These are phyloP conservation scores for Pilophorus perplexus DNA, from an alignment of 2,888 invertebrate genomes.

Conservation along the genomic window DNA sequence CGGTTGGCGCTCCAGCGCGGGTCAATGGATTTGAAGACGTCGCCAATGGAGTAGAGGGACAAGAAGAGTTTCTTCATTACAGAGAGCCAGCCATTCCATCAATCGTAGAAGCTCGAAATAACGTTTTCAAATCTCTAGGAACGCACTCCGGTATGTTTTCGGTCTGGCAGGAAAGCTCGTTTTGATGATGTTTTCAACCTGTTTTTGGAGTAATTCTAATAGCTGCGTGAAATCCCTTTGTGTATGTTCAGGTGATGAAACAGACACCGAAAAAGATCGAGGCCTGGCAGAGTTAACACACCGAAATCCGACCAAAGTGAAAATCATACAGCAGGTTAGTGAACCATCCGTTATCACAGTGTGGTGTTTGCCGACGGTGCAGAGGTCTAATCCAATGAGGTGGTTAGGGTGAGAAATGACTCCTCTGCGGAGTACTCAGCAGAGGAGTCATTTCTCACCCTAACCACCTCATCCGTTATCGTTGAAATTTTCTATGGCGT, in stretches of 20 bases:
- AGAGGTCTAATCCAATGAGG: too few relatives aligned
- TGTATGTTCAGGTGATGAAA: conserved; percentile 27
- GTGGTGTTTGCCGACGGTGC: too few relatives aligned
- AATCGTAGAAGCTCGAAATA: conserved; percentile 32
- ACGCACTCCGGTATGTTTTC: conserved; percentile 18
- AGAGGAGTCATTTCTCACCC: too few relatives aligned
- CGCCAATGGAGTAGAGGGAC: not conserved
- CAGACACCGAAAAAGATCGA: conserved; percentile 18
- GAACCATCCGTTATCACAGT: too few relatives aligned
- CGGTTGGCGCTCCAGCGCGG: too few relatives aligned
- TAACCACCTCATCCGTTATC: too few relatives aligned
- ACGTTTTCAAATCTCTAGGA: conserved; percentile 28
- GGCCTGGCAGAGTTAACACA: conserved; percentile 12
- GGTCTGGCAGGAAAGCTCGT: too few relatives aligned
- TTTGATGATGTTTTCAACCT: not conserved
- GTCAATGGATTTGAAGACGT: conserved; percentile 4
- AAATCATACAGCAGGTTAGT: conserved; percentile 29
- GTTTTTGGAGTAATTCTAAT: not conserved
- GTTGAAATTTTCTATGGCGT: too few relatives aligned
- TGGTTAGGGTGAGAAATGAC: too few relatives aligned
- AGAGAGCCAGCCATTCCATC: conserved; percentile 29
- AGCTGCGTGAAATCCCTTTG: not conserved
- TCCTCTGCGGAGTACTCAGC: too few relatives aligned
- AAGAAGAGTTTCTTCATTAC: conserved; percentile 18
- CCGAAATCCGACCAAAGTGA: conserved; percentile 27